Percentiles rank a stretch among this genome's conserved stretches.
These are phyloP conservation scores for Halisarca cf. caerulea DNA, from an alignment of 37 sponge, comb jelly and placozoan genomes.

Conservation along the genomic window DNA sequence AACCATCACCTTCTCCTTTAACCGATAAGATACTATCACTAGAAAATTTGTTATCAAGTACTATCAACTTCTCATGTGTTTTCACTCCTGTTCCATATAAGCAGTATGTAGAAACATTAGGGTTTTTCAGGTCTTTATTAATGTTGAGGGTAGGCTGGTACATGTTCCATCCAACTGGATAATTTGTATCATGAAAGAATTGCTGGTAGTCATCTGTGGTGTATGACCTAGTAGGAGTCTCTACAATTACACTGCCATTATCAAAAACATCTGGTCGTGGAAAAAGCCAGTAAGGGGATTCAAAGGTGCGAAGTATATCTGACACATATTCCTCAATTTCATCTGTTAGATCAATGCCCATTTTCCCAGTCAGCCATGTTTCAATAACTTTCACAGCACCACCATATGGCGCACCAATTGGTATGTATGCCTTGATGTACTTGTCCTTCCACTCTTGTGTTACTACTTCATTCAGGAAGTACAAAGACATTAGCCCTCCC, in stretches of 20 bases:
- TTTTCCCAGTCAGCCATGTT: too few relatives aligned
- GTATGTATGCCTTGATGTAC: slow-evolving; percentile 54
- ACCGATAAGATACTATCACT: neutral
- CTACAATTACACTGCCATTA: slow-evolving; percentile 1
- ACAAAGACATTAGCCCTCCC: slow-evolving; percentile 47
- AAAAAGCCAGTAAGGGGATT: slow-evolving; percentile 20
- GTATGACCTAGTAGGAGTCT: slow-evolving; percentile 42
- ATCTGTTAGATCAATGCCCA: neutral
- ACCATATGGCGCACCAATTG: slow-evolving; percentile 59
- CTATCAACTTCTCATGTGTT: slow-evolving; percentile 27
- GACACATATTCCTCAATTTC: too few relatives aligned
- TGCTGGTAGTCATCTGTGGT: slow-evolving; percentile 71
- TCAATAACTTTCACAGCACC: neutral
- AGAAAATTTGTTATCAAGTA: neutral
- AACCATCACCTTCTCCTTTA: slow-evolving; percentile 73
- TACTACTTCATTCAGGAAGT: slow-evolving; percentile 53
- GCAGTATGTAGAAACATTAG: slow-evolving; percentile 69
- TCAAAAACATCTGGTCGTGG: slow-evolving; percentile 18
- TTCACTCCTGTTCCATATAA: slow-evolving; percentile 50
- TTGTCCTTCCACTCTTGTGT: slow-evolving; percentile 61
- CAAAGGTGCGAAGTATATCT: neutral
- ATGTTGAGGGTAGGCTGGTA: slow-evolving; percentile 28
- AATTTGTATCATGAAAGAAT: slow-evolving; percentile 51
- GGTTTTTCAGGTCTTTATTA: slow-evolving; percentile 31
- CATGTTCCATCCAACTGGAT: slow-evolving; percentile 36